Base-by-base conservation (phyloP, 1,140 invertebrate species). In the Cecropterus lyciades region DNA sequence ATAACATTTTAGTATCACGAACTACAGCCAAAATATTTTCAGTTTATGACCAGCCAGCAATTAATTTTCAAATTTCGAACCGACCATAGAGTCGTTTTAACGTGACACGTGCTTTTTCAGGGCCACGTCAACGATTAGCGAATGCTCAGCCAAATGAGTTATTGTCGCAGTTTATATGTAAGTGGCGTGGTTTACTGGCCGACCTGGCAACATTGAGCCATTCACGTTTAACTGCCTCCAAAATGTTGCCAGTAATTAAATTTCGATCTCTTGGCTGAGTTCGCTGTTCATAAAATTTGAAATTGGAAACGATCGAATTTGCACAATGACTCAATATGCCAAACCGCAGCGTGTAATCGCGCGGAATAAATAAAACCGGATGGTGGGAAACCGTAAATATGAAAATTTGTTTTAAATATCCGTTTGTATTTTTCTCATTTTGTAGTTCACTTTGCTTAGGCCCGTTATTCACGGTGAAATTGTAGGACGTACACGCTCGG, bases 221-320 rank as follows among this genome's bases (percentile, higher is more conserved):
- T 60, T 60, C 57, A 49, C 57, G 57, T 60, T 60, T 60, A 60
- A 60, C 57, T 60, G 57, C 57, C 57, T 60, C 57, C 57, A 60
- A 60, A 60, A 60, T 60, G 57, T 60, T 60, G 57, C 57, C 57
- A 60, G 57, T 60, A 60, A 60, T 60, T 60, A 60, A 60, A 60
- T 60, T 60, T 60, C 57, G 57, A 60, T 60, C 57, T 60, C 57
- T 60, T 60, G 57, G 57, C 57, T 60, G 57, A 60, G 57, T 60
- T 60, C 57, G 57, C 57, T 60, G 57, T 60, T 60, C 57, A 59
- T 59, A 59, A 59, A 59, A 59, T 59, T 59, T 59, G 56, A 59
- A 59, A 59, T 59, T 59, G 56, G 56, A 59, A 59, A 59, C 56
- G 56, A 59, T 59, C 56, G 56, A 45, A 59, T 59, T 59, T 59